These are phyloP conservation scores for Yasuhikotakia modesta DNA, from an alignment of 2,797 vertebrate genomes.

Conservation along the genomic window DNA sequence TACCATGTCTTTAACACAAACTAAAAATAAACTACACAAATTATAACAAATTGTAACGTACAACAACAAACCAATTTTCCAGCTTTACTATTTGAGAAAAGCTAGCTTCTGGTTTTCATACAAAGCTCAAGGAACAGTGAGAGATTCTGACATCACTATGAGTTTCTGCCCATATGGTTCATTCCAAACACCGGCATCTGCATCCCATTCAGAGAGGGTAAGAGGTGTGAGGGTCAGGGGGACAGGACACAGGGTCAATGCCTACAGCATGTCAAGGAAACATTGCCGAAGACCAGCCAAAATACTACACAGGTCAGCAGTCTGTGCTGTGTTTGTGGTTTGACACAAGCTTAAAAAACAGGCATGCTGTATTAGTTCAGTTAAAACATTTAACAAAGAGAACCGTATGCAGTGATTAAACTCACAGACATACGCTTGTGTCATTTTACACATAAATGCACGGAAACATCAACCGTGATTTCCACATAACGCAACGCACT, in stretches of 20 bases:
- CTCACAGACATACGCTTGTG: neutral
- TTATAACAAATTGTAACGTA: neutral
- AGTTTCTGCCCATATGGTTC: conserved; percentile 46
- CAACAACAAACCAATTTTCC: neutral
- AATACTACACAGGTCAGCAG: neutral
- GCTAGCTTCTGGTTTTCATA: conserved; percentile 16
- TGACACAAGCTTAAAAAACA: conserved; percentile 17
- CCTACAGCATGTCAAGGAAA: conserved; percentile 44
- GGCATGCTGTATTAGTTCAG: neutral
- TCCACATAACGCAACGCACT: conserved; percentile 12
- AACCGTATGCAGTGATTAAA: neutral
- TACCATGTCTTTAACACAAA: neutral
- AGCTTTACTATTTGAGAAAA: neutral
- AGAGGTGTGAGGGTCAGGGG: conserved; percentile 48
- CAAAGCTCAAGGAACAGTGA: conserved; percentile 22
- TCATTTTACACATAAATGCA: conserved; percentile 18
- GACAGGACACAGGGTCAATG: conserved; percentile 46
- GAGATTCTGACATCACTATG: conserved; percentile 16
- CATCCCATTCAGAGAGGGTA: conserved; percentile 52
- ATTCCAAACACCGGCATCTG: conserved; percentile 53
- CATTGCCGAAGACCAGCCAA: conserved; percentile 14
- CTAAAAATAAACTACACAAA: neutral
- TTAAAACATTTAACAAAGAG: neutral
- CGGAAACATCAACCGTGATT: conserved; percentile 7
- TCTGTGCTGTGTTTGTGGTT: conserved; percentile 9